These are phyloP conservation scores for Columba livia DNA, from an alignment of 2,113 vertebrate species.

Conservation along the genomic window DNA sequence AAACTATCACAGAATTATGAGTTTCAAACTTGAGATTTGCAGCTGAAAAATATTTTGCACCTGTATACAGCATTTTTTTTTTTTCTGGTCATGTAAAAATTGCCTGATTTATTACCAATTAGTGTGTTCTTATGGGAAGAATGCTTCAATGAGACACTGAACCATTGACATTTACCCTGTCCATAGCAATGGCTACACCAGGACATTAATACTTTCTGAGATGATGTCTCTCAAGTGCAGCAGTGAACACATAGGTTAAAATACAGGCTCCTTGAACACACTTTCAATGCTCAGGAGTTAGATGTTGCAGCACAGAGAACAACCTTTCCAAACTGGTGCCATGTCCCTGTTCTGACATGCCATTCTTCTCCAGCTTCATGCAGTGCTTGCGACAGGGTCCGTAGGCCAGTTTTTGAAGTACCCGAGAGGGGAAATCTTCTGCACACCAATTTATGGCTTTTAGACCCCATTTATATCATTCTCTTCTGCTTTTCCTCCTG, in stretches of 20 bases:
- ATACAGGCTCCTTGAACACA: accelerated
- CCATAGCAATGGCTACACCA: neutral
- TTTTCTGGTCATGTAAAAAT: neutral
- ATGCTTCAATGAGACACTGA: neutral
- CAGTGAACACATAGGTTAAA: neutral
- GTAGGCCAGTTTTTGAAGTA: neutral
- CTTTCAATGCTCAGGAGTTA: neutral
- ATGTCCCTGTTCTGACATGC: accelerated
- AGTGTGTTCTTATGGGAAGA: neutral
- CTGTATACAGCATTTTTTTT: neutral
- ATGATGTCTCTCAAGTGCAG: neutral
- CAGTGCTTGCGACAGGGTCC: neutral
- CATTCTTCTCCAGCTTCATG: neutral
- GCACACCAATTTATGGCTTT: neutral
- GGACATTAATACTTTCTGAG: neutral
- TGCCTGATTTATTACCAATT: neutral
- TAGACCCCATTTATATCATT: neutral
- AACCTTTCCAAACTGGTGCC: neutral
- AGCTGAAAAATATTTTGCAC: neutral
- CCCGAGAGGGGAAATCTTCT: accelerated
- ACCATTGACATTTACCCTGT: neutral
- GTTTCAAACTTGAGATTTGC: neutral
- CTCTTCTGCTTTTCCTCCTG: neutral
- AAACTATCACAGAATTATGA: neutral
- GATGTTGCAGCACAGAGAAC: neutral